Base-by-base conservation (phyloP, 1,140 invertebrate species). In the Chelonus insularis region DNA sequence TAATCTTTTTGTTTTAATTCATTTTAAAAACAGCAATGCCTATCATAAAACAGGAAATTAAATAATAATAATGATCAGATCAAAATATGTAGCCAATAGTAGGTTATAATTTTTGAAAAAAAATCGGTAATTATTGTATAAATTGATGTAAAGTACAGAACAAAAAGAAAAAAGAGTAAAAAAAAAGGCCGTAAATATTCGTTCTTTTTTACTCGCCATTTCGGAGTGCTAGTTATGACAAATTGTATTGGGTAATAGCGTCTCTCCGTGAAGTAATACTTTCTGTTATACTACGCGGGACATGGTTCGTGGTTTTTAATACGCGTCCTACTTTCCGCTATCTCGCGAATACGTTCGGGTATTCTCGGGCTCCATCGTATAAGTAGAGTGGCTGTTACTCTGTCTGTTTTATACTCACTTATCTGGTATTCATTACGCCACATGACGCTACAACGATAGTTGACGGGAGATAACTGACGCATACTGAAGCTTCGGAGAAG, bases 291-390 rank as follows among this genome's bases (percentile, higher is more conserved):
- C 25, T 47, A 76, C 72, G 57, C 65, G 70, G 67, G 72, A 75
- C 72, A 76, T 70, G 75, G 73, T 75, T 68, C 74, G 75, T 75
- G 75, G 73, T 79, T 77, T 78, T 79, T 79, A 77, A 79, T 77
- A 77, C 72, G 74, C 72, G 76, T 76, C 75, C 76, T 78, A 78
- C 76, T 78, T 78, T 78, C 67, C 70, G 73, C 73, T 76, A 76
- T 76, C 72, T 66, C 60, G 60, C 14, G 37, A 43, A 56, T 62
- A 48, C 11, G 16, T 32, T 43, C 41, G 41, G 12, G 41, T 16
- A 43, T 43, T 16, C 16, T 43, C 41, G 41, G 41, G 4, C 6
- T 3, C 14, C 14, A 43, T 43, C 41, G 41, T 16, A 7, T 16
- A 14, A 9, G 41, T 14, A 8, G n/a, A n/a, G n/a, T n/a, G n/a